phyloP scores from a whole-genome alignment of 2,113 vertebrate genomes.

The Dissostichus mawsoni region DNA sequence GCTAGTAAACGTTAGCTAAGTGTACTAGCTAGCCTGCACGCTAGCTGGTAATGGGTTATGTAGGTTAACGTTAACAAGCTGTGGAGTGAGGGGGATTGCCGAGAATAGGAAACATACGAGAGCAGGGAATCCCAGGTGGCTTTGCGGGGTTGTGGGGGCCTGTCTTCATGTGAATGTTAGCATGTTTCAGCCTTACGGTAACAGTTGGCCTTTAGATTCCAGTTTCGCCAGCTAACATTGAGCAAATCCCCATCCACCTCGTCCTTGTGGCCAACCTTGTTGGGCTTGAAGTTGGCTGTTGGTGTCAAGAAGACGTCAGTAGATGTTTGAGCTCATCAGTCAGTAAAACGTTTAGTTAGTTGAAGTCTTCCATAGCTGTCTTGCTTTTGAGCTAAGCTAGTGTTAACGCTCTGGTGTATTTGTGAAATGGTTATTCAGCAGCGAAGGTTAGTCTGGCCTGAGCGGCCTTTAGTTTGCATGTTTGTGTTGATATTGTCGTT shows the following conservation, averaged over 20 bases:
- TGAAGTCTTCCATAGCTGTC: neutral
- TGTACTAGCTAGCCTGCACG: conserved; percentile 52
- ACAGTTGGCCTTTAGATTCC: conserved; percentile 41
- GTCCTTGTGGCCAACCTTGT: conserved; percentile 79
- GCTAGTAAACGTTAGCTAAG: conserved; percentile 45
- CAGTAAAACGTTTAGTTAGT: neutral
- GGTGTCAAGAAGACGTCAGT: conserved; percentile 12
- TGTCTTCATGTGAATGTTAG: neutral
- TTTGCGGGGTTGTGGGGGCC: neutral
- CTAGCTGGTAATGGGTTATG: conserved; percentile 52
- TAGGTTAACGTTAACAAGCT: conserved; percentile 50
- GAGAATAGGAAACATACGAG: conserved; percentile 20
- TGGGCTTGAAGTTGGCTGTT: conserved; percentile 44
- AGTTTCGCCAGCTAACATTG: conserved; percentile 42
- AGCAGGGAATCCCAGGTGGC: conserved; percentile 16
- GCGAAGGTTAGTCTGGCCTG: conserved; percentile 50
- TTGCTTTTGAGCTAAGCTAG: conserved; percentile 30
- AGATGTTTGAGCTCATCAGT: neutral
- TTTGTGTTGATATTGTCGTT: conserved; percentile 35
- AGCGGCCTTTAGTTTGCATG: conserved; percentile 34
- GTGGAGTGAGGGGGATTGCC: conserved; percentile 53
- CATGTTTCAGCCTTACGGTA: conserved; percentile 20
- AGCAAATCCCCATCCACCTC: conserved; percentile 47
- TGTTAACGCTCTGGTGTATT: neutral
- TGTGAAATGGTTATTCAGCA: conserved; percentile 21